phyloP scores from a whole-genome alignment of 2,888 invertebrate species.

The Melolontha melolontha region DNA sequence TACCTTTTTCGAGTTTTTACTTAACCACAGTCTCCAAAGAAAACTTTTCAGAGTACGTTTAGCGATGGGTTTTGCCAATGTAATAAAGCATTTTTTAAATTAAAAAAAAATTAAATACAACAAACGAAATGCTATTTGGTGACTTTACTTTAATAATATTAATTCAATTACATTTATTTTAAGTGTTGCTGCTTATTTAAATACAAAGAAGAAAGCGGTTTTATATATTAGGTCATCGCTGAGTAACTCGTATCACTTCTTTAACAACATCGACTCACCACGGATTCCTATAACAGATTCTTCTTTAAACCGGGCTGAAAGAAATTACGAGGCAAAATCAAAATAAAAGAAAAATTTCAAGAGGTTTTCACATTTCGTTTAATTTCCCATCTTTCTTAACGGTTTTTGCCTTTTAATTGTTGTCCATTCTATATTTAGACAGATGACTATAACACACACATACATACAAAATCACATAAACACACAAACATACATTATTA shows the following conservation, averaged over 20 bases:
- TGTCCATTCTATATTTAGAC: slow-evolving; percentile 32
- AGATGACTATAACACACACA: neutral
- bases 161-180: no score
- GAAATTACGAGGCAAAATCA: neutral
- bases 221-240: slow-evolving; percentile 29
- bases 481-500: neutral
- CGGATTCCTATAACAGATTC: slow-evolving; percentile 16
- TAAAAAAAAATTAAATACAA: no score
- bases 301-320: slow-evolving; percentile 5
- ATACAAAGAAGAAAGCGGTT: no score
- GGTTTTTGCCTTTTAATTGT: slow-evolving; percentile 20
- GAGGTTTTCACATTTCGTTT: slow-evolving; percentile 15
- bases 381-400: neutral
- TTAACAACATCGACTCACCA: slow-evolving; percentile 18
- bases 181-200: no score
- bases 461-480: neutral
- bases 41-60: no score
- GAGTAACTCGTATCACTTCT: slow-evolving; percentile 16
- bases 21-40: no score
- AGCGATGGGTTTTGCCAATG: no score
- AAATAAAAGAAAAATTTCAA: slow-evolving; percentile 12
- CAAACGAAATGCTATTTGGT: no score
- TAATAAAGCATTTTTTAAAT: no score
- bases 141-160: no score
- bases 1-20: no score